Conservation (phyloP, 2,888 invertebrate species). For the Allolobophora icterica region DNA sequence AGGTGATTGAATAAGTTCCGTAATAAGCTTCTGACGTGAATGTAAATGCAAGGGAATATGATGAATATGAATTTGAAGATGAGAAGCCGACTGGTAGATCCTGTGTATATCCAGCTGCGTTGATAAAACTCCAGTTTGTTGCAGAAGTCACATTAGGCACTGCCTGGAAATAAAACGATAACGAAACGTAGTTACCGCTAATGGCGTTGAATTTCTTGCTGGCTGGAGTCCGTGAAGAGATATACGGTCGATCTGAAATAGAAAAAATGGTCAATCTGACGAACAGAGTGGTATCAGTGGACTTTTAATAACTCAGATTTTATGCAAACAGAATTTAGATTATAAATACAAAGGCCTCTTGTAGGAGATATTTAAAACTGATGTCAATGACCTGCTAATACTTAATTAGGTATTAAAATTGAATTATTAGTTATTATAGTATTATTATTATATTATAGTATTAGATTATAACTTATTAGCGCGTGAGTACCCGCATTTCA, state of each 20-base stretch:
- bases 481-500: background rate
- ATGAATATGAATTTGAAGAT: background rate
- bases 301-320: too few species aligned
- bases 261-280: background rate
- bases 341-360: too few species aligned
- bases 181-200: background rate
- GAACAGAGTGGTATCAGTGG: too few species aligned
- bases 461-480: too few species aligned
- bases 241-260: background rate
- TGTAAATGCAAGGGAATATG: background rate
- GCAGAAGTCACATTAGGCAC: background rate
- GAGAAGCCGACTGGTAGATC: background rate
- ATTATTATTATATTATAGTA: too few species aligned
- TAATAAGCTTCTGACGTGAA: background rate
- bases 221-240: background rate
- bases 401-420: too few species aligned
- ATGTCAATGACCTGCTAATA: too few species aligned
- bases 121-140: background rate
- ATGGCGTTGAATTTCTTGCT: background rate
- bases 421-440: too few species aligned
- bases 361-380: too few species aligned
- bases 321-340: too few species aligned
- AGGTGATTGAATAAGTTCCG: background rate
- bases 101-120: background rate
- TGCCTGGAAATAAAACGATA: background rate